A percentile compares a stretch with the other conserved stretches of the same genome.
Conservation (phyloP, 2,113 vertebrate species). For the Nibea albiflora region DNA sequence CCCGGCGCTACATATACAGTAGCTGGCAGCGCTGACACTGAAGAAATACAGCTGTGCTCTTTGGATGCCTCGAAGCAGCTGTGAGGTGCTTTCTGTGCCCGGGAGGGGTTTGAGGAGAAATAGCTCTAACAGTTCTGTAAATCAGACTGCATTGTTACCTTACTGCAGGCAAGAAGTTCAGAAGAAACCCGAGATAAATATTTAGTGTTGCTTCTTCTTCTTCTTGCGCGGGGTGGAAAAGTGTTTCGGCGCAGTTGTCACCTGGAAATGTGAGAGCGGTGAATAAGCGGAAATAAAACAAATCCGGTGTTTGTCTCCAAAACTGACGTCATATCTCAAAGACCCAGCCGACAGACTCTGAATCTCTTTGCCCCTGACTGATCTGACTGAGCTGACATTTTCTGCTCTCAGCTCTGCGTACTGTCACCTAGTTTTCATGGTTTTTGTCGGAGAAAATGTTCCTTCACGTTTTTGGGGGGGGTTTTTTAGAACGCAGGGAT, state of each 20-base stretch:
- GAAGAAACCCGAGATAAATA: slow-evolving; percentile 15
- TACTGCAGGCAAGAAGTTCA: slow-evolving; percentile 7
- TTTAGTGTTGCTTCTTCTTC: slow-evolving; percentile 15
- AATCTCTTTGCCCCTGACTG: slow-evolving; percentile 15
- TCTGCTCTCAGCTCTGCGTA: slow-evolving; percentile 22
- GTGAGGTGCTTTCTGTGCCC: slow-evolving; percentile 9
- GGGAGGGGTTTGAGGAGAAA: background rate
- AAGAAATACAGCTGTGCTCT: slow-evolving; percentile 48
- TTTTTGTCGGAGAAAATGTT: slow-evolving; percentile 37
- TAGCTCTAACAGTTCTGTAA: slow-evolving; percentile 20
- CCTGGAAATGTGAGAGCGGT: slow-evolving; percentile 9
- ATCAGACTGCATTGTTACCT: slow-evolving; percentile 17
- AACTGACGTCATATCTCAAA: slow-evolving; percentile 26
- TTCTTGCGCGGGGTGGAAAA: background rate
- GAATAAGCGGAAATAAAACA: background rate
- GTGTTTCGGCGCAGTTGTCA: slow-evolving; percentile 9
- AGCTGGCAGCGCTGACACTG: slow-evolving; percentile 26
- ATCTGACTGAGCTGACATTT: slow-evolving; percentile 28
- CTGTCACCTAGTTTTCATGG: slow-evolving; percentile 18
- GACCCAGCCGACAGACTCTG: background rate
- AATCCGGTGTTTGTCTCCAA: slow-evolving; percentile 24
- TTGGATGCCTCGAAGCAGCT: slow-evolving; percentile 23
- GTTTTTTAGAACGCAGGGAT: slow-evolving; percentile 10
- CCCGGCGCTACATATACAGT: slow-evolving; percentile 2
- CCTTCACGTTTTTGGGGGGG: slow-evolving; percentile 20